Percentiles rank a stretch among this genome's conserved stretches.
Evolutionary conservation across 2,797 vertebrate species (phyloP).

Genomic region (Zenarchopterus dispar): DNA sequence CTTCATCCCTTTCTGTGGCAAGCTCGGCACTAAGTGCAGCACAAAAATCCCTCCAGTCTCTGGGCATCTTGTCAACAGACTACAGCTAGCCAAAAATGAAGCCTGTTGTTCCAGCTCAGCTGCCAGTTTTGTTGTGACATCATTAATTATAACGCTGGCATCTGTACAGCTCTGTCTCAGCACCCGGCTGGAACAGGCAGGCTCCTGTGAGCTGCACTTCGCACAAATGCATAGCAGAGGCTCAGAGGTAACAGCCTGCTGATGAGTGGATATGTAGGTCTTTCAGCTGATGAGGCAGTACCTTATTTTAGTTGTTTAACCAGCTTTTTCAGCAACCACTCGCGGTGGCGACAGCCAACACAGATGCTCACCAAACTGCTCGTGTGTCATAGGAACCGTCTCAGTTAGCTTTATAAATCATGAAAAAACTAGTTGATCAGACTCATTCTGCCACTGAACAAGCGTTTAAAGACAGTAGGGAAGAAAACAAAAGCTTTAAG

Average conservation of each 20-base stretch:
- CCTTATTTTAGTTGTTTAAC: conserved; percentile 14
- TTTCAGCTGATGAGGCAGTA: conserved; percentile 20
- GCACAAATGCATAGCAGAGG: conserved; percentile 30
- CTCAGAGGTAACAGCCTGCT: conserved; percentile 25
- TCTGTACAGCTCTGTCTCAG: conserved; percentile 45
- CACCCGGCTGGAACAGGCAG: conserved; percentile 15
- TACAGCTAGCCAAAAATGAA: conserved; percentile 50
- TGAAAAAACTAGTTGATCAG: conserved; percentile 37
- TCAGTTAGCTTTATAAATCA: conserved; percentile 34
- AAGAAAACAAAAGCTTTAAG: no score
- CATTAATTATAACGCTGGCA: conserved; percentile 57
- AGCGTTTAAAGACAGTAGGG: no score
- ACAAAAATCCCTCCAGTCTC: conserved; percentile 52
- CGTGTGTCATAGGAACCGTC: conserved; percentile 14
- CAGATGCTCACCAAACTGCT: conserved; percentile 9
- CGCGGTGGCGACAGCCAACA: conserved; percentile 12
- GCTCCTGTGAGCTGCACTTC: conserved; percentile 24
- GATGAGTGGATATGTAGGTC: conserved; percentile 11
- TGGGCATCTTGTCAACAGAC: conserved; percentile 60
- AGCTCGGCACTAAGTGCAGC: conserved; percentile 47
- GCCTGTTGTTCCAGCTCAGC: conserved; percentile 62
- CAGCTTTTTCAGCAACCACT: conserved; percentile 14
- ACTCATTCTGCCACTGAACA: conserved; percentile 36
- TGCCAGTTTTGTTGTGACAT: conserved; percentile 66
- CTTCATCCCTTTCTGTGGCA: conserved; percentile 30